phyloP scores from a whole-genome alignment of 2,888 invertebrate species.

The Vesta saturnalis region DNA sequence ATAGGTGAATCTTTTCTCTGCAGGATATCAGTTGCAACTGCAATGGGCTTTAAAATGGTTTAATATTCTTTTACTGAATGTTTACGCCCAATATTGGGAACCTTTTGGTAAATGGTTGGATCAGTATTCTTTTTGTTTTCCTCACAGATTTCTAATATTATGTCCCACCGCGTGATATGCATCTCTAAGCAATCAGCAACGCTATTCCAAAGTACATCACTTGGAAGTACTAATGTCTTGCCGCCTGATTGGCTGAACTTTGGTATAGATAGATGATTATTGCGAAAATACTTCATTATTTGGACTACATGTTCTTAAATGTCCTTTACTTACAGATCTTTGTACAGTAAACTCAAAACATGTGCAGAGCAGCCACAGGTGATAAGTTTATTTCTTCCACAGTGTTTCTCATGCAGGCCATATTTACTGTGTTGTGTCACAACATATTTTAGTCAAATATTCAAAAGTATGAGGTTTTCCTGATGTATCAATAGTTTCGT shows the following conservation, averaged over 20 bases:
- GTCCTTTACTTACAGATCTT: slow-evolving; percentile 12
- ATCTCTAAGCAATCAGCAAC: slow-evolving; percentile 18
- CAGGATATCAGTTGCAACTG: not conserved
- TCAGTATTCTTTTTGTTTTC: not conserved
- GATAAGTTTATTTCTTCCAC: not conserved
- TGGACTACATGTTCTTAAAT: slow-evolving; percentile 17
- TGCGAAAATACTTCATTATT: slow-evolving; percentile 31
- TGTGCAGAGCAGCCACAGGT: slow-evolving; percentile 30
- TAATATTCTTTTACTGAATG: slow-evolving; percentile 6
- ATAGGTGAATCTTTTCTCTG: slow-evolving; percentile 1
- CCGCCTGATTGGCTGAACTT: slow-evolving; percentile 29
- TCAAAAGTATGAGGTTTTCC: slow-evolving; percentile 29
- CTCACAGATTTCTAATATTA: no score
- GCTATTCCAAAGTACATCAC: no score
- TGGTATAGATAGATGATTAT: slow-evolving; percentile 24
- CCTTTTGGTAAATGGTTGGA: not conserved
- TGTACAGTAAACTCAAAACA: slow-evolving; percentile 24
- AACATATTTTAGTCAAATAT: slow-evolving; percentile 30
- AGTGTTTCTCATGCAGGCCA: slow-evolving; percentile 23
- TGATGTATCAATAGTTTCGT: slow-evolving; percentile 36
- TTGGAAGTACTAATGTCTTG: no score
- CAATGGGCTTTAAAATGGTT: slow-evolving; percentile 12
- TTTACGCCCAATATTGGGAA: not conserved
- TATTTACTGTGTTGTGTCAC: slow-evolving; percentile 27
- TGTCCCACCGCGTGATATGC: not conserved